Percentiles rank a stretch among this genome's conserved stretches.
Evolutionary conservation across 2,113 vertebrate species (phyloP).

Genomic region (Quiscalus mexicanus): DNA sequence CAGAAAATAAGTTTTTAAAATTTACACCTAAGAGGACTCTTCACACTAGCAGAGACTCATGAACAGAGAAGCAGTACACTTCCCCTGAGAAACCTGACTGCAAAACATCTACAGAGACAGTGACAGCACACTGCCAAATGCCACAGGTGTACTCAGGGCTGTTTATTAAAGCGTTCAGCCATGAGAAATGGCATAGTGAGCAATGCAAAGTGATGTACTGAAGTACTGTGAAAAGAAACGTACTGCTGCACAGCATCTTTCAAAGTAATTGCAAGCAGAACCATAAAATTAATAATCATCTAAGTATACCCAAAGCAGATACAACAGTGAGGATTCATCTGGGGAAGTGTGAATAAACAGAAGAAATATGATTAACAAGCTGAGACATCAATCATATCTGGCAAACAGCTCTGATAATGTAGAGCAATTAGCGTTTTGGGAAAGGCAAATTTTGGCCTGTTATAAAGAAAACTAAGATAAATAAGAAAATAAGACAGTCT

Average conservation of each 20-base stretch:
- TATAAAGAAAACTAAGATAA: not conserved
- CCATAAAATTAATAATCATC: not conserved
- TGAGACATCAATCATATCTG: not conserved
- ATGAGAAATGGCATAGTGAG: not conserved
- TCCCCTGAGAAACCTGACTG: not conserved
- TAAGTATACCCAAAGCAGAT: not conserved
- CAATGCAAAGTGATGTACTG: not conserved
- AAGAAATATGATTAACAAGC: not conserved
- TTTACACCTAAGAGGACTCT: not conserved
- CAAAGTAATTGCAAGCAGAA: not conserved
- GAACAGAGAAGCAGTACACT: not conserved
- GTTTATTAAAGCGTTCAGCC: not conserved
- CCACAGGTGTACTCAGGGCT: not conserved
- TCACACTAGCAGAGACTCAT: not conserved
- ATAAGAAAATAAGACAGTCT: not conserved
- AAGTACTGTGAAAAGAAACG: not conserved
- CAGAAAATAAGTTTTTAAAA: not conserved
- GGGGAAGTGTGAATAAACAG: not conserved
- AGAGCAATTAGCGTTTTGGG: not conserved
- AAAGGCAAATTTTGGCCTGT: not conserved
- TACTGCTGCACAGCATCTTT: not conserved
- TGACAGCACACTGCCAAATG: not conserved
- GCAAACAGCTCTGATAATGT: not conserved
- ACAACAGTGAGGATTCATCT: not conserved
- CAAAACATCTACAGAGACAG: not conserved